Evolutionary conservation across 2,797 vertebrate species (phyloP).

Genomic region (Babyrousa celebensis): DNA sequence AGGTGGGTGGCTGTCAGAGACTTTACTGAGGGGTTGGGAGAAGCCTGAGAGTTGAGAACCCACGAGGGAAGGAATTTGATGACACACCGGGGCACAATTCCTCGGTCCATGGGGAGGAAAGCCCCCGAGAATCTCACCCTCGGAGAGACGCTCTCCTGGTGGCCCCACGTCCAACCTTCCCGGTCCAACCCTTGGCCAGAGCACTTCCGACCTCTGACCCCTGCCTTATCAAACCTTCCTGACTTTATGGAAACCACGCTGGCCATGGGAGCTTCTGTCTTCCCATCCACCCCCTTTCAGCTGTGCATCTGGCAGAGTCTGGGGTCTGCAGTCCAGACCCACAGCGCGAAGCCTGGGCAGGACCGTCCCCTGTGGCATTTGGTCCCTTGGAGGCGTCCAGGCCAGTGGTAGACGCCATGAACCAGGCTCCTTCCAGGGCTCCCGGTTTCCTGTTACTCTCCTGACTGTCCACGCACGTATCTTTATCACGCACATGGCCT

Average conservation of each 20-base stretch:
- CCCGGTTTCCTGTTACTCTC: neutral
- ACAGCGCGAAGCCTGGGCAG: neutral
- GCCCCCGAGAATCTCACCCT: neutral
- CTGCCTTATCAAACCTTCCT: neutral
- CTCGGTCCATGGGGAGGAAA: accelerated
- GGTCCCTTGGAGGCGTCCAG: neutral
- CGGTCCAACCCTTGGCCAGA: too few species aligned
- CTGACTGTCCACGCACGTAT: accelerated
- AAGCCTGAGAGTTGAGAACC: neutral
- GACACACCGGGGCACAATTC: accelerated
- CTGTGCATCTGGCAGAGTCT: neutral
- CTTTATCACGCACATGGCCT: neutral
- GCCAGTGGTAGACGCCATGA: too few species aligned
- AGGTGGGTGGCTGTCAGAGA: neutral
- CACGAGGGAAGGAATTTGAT: neutral
- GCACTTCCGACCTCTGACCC: neutral
- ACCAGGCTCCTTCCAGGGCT: neutral
- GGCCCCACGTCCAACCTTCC: neutral
- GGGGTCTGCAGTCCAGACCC: neutral
- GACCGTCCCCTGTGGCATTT: neutral
- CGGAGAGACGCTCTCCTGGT: neutral
- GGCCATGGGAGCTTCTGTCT: neutral
- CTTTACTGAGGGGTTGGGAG: neutral
- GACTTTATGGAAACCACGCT: neutral
- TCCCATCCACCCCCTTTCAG: neutral